Percentiles rank a stretch among this genome's conserved stretches.
These are phyloP conservation scores for Cyrtorhinus lividipennis DNA, from an alignment of 1,140 invertebrate genomes.

Conservation along the genomic window DNA sequence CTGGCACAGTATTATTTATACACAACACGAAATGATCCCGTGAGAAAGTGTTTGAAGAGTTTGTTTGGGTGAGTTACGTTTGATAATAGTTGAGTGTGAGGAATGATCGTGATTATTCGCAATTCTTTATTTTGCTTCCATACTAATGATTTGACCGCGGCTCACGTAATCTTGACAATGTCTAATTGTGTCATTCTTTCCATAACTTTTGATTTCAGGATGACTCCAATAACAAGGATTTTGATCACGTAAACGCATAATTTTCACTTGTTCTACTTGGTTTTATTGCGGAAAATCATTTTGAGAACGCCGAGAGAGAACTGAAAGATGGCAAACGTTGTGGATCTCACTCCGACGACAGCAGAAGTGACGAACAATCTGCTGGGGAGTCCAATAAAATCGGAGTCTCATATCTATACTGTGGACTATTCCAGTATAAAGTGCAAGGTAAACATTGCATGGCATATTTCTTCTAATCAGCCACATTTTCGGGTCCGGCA, in stretches of 20 bases:
- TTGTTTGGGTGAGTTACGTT: not conserved
- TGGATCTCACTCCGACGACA: constrained; percentile 27
- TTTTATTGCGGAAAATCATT: not conserved
- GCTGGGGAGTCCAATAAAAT: constrained; percentile 26
- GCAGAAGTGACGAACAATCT: constrained; percentile 23
- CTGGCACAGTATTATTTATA: not conserved
- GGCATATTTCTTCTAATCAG: not conserved
- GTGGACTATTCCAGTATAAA: constrained; percentile 34
- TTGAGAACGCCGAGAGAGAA: not conserved
- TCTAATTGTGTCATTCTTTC: not conserved
- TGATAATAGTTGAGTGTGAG: not conserved
- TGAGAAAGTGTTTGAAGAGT: not conserved
- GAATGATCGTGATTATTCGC: not conserved
- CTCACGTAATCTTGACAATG: not conserved
- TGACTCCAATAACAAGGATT: no score
- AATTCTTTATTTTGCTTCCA: not conserved
- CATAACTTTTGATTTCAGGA: not conserved
- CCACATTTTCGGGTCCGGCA: not conserved
- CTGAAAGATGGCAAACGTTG: constrained; percentile 13
- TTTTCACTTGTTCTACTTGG: no score
- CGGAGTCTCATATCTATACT: constrained; percentile 21
- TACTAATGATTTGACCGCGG: not conserved
- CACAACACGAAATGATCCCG: not conserved
- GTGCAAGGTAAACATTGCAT: constrained; percentile 29
- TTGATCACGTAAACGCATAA: no score